Evolutionary conservation across 2,113 vertebrate species (phyloP), one percentile per base, ranked within the genome.

Genomic region (Mesoclemmys tuberculata): DNA sequence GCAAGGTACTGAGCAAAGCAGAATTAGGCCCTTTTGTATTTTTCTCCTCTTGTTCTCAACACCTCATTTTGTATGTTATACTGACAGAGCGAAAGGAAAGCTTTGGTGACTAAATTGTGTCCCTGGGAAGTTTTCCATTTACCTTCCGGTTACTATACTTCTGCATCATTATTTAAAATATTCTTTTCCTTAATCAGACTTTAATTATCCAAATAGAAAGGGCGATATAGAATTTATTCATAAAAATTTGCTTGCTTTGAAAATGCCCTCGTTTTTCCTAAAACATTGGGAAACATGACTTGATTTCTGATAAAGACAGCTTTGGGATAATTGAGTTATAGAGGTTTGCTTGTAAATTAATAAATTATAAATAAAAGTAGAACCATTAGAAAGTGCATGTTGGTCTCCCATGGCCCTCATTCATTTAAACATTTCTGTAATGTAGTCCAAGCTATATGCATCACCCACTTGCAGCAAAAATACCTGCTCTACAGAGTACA

Each of bases 181-280:
- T 13, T 64, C 82, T 85, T 82, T 96, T 88, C 31, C 78, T 93
- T 90, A 71, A 38, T 71, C 64, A 71, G n/a, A 71, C 82, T 82
- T 64, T 93, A 92, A 94, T 90, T 96, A 94, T 6, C 29, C n/a
- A 80, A 14, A 51, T 35, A 5, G 21, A 89, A 52, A 84, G 81
- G 1, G 51, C 5, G 91, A 1, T 10, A 44, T 31, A 84, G 54
- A 26, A 89, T 79, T 95, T 97, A 87, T 95, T 35, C 61, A 93
- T 88, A 2, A 80, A 80, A 93, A 5, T 86, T 51, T 41, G 24
- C 38, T 46, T 18, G 8, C 18, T 8, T 38, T 1, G 0, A 55
- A 89, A 86, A 21, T 6, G 8, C 1, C 18, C 5, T 56, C 51
- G 31, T 2, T 1, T 56, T 4, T 38, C 18, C 18, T 31, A 64